These are phyloP conservation scores for Hydropsyche betteni DNA, from an alignment of 2,888 invertebrate genomes.

Conservation along the genomic window DNA sequence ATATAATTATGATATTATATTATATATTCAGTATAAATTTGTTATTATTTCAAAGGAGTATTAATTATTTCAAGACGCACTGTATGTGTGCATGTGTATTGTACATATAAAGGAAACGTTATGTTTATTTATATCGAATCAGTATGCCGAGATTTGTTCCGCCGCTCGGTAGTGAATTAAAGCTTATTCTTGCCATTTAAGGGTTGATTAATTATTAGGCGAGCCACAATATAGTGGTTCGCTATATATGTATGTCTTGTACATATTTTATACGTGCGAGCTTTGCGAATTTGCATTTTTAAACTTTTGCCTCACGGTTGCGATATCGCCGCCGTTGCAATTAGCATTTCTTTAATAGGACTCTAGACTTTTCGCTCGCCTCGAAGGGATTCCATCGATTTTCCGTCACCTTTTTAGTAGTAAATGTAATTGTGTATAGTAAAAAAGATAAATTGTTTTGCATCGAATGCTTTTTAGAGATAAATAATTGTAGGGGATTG, in stretches of 20 bases:
- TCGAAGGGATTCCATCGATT: not conserved
- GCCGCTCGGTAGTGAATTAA: conserved; percentile 14
- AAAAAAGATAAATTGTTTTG: conserved; percentile 37
- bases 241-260: too few relatives aligned
- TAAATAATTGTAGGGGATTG: not conserved
- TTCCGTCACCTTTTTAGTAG: conserved; percentile 13
- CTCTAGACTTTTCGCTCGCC: too few relatives aligned
- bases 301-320: too few relatives aligned
- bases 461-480: conserved; percentile 29
- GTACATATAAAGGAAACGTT: not conserved
- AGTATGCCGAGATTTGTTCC: conserved; percentile 20
- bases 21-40: too few relatives aligned
- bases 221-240: not conserved
- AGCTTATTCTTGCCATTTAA: conserved; percentile 23
- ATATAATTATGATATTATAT: too few relatives aligned
- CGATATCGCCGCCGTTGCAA: too few relatives aligned
- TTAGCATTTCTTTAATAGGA: too few relatives aligned
- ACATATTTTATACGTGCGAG: too few relatives aligned
- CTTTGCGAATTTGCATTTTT: too few relatives aligned
- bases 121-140: conserved; percentile 26
- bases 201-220: conserved; percentile 19
- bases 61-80: not conserved
- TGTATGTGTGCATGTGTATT: not conserved
- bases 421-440: not conserved
- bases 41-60: not conserved